Base-by-base conservation (phyloP, 2,888 invertebrate genomes). In the Pelosia muscerda region DNA sequence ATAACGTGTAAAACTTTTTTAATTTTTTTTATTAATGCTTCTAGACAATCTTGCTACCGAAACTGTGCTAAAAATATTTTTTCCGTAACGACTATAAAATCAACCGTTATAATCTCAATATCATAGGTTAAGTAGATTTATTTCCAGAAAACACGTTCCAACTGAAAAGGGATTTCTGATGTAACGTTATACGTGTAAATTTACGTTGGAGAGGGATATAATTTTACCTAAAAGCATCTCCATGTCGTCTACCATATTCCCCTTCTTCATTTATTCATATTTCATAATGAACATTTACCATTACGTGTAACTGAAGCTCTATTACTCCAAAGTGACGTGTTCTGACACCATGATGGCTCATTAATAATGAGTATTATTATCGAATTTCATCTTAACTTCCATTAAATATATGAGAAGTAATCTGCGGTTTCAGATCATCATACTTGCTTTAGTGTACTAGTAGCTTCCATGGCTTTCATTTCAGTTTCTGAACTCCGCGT, bases 241-340 rank as follows among this genome's bases (percentile, higher is more conserved):
- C 31, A 34, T 58, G 31, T 58, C 31, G n/a, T 10, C 10, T 57
- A 57, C 26, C 22, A 59, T 59, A 23, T 28, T 53, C 58, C 8
- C 49, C 57, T n/a, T 63, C 65, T 59, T 61, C 28, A 66, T 25
- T 66, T 61, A 66, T 66, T 66, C 66, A 66, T 61, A 61, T 38
- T 60, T 65, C 26, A 25, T 65, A 60, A 65, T 65, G 65, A 65
- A 54, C 59, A 31, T 65, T 65, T 34, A 60, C 59, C 53, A 31
- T 49, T 60, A 34, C 31, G 58, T 53, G 60, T 22, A 59, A 60
- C 54, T 54, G 54, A 60, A 34, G 34, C 54, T 22, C 13, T 54
- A 60, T 65, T 60, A 54, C n/a, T 2, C 6, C n/a, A 25, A 60
- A 60, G 54, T 54, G 65, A 60, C 25, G 34, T 31, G 59, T 23